A percentile compares a stretch with the other conserved stretches of the same genome.
These are phyloP conservation scores for Schizopygopsis pylzovi DNA, from an alignment of 2,797 vertebrate genomes.

Conservation along the genomic window DNA sequence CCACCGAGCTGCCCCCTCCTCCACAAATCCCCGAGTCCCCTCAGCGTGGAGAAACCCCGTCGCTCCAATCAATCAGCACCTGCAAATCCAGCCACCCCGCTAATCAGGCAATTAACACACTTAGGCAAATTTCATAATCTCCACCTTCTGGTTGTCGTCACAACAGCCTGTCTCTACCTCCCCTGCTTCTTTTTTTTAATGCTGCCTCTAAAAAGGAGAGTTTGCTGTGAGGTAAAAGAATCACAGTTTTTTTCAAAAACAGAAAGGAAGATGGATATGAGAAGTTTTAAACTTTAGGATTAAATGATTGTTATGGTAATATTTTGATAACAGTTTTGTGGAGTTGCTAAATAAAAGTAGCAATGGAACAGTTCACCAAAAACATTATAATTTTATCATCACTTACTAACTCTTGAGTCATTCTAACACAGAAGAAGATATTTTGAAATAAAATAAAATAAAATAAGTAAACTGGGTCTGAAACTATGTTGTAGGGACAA, in stretches of 20 bases:
- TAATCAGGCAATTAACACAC: conserved; percentile 97
- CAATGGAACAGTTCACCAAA: not conserved
- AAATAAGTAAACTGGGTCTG: not conserved
- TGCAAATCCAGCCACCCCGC: conserved; percentile 80
- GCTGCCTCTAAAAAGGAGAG: not conserved
- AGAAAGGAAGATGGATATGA: not conserved
- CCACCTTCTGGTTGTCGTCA: conserved; percentile 86
- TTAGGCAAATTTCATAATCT: conserved; percentile 99
- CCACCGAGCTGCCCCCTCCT: conserved; percentile 62
- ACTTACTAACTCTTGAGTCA: not conserved
- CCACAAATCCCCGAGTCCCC: conserved; percentile 92
- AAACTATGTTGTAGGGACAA: not conserved
- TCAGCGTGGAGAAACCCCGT: conserved; percentile 93
- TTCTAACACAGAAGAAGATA: not conserved
- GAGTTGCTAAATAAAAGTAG: not conserved
- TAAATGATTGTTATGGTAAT: not conserved
- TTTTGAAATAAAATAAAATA: not conserved
- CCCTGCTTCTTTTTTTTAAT: not conserved
- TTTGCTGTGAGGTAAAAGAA: not conserved
- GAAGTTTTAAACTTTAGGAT: not conserved
- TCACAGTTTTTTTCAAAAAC: not conserved
- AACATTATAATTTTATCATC: not conserved
- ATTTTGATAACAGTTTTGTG: not conserved
- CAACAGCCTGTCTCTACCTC: conserved; percentile 63
- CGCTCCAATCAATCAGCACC: conserved; percentile 96